A percentile compares a stretch with the other conserved stretches of the same genome.
Conservation (phyloP, 2,797 vertebrate genomes). For the Pipistrellus nathusii region DNA sequence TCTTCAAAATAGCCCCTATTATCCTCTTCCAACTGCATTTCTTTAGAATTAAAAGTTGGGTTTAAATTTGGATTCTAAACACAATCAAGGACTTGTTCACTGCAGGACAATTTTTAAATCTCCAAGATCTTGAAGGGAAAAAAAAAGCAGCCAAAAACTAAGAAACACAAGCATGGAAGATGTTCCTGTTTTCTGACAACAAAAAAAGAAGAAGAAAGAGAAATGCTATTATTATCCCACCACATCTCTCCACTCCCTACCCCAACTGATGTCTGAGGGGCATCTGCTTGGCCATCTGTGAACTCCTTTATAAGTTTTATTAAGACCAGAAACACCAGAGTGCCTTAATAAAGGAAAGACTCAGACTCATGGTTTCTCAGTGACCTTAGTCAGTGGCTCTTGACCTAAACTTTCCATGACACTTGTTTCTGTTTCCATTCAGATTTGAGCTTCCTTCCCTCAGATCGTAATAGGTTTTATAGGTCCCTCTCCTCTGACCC, state of each 20-base stretch:
- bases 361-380: neutral
- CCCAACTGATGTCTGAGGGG: neutral
- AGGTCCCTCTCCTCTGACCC: neutral
- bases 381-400: neutral
- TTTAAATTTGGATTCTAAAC: slow-evolving; percentile 54
- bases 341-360: neutral
- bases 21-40: slow-evolving; percentile 55
- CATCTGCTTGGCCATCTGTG: neutral
- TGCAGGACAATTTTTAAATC: slow-evolving; percentile 30
- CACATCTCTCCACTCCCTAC: neutral
- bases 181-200: slow-evolving; percentile 22
- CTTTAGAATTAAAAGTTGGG: slow-evolving; percentile 45
- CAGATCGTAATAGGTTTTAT: neutral
- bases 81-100: slow-evolving; percentile 54
- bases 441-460: neutral
- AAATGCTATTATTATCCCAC: neutral
- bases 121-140: neutral
- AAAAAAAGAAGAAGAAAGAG: neutral
- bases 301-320: neutral
- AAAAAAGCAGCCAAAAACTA: slow-evolving; percentile 33
- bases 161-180: neutral
- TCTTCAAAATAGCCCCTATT: slow-evolving; percentile 23
- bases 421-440: neutral
- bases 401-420: neutral
- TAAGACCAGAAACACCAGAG: neutral